Base-by-base conservation (phyloP, 2,797 vertebrate genomes). In the Coregonus sp. region DNA sequence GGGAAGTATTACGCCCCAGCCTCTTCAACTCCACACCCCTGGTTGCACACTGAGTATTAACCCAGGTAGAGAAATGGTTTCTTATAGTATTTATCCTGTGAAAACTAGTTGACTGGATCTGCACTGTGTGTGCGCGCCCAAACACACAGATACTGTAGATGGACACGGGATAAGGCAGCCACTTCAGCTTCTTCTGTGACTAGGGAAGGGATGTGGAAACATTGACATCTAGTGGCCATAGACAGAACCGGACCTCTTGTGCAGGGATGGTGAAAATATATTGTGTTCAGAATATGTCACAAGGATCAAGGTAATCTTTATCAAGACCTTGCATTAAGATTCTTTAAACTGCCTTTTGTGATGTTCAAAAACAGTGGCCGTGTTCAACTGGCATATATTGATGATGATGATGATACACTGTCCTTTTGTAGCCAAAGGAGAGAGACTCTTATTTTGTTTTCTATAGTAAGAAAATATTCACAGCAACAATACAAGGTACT, bases 221-320 rank as follows among this genome's bases (percentile, higher is more conserved):
- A 84, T 85, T 88, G 90, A 88, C 90, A 84, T 79, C 87, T 75
- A 68, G 80, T 87, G 90, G 82, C 72, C 65, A 76, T 75, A 75
- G 65, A 72, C 18, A 83, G 69, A 89, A 90, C 66, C 80, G 84
- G 12, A 82, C 20, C 52, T 68, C 29, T 40, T 29, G 14, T 14
- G 33, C 51, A 20, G 70, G 4, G 6, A 72, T 33, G 1, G 51
- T 40, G 37, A 77, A 76, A 61, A 77, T 61, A 33, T 50, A 35
- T 15, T 20, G 15, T 78, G 11, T 71, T 18, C 61, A 47, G 59
- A n/a, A 15, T 29, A 66, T 68, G 33, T 37, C 65, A 35, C 54
- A 68, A 35, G 61, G 51, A 29, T 81, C 69, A 51, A 59, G 65
- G n/a, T n/a, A 3, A 65, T 78, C 31, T 70, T 74, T 31, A 72